phyloP scores from a whole-genome alignment of 2,888 invertebrate species.

The Oligia latruncula region DNA sequence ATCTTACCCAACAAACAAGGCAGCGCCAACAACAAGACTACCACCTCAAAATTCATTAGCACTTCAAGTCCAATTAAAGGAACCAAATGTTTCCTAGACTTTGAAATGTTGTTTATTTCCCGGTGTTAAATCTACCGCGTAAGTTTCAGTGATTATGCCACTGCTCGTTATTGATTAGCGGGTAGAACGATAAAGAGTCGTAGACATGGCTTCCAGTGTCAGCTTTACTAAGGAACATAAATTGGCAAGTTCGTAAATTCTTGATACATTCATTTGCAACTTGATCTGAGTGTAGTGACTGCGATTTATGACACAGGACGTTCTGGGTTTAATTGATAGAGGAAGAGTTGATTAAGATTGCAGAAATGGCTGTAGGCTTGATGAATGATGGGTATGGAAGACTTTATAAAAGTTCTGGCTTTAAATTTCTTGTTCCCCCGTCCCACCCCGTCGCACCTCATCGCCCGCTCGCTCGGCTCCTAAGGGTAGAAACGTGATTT shows the following conservation, averaged over 20 bases:
- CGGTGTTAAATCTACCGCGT: slow-evolving; percentile 78
- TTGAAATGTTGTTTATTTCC: slow-evolving; percentile 76
- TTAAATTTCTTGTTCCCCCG: neutral
- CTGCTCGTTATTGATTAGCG: slow-evolving; percentile 69
- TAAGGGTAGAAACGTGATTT: too few relatives aligned
- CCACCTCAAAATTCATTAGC: slow-evolving; percentile 55
- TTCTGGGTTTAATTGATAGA: slow-evolving; percentile 28
- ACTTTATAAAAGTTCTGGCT: neutral
- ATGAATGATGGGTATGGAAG: neutral
- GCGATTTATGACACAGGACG: slow-evolving; percentile 50
- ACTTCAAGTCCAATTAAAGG: slow-evolving; percentile 67
- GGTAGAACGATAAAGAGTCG: slow-evolving; percentile 49
- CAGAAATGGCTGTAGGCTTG: neutral
- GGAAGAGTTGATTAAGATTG: slow-evolving; percentile 28
- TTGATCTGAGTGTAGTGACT: slow-evolving; percentile 32
- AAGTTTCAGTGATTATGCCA: slow-evolving; percentile 74
- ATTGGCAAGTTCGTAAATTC: slow-evolving; percentile 54
- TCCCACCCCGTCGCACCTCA: neutral
- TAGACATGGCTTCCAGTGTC: slow-evolving; percentile 33
- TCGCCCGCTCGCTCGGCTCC: neutral
- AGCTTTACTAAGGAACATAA: slow-evolving; percentile 47
- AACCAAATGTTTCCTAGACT: slow-evolving; percentile 76
- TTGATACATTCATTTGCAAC: slow-evolving; percentile 57
- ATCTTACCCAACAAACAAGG: slow-evolving; percentile 11
- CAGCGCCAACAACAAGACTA: slow-evolving; percentile 25